Conservation (phyloP, 2,797 vertebrate species). For the Arctocebus calabarensis region DNA sequence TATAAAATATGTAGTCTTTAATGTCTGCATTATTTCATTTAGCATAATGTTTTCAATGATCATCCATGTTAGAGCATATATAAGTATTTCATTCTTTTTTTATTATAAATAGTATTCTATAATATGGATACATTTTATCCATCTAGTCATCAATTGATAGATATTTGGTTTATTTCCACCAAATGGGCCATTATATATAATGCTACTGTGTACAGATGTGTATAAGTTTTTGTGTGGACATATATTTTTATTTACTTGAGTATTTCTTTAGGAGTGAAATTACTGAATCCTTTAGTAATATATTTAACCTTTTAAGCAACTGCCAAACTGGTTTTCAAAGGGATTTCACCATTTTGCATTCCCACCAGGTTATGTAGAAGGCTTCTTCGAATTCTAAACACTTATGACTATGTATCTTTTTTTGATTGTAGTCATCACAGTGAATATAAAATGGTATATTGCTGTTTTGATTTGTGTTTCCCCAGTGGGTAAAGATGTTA, state of each 20-base stretch:
- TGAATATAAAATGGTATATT: background rate
- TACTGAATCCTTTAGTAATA: background rate
- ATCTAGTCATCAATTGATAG: background rate
- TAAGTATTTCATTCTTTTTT: background rate
- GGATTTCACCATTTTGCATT: background rate
- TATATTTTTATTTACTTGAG: background rate
- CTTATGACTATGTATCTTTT: background rate
- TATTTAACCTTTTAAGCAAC: background rate
- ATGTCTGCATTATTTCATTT: background rate
- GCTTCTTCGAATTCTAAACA: background rate
- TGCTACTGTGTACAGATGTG: background rate
- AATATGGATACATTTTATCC: background rate
- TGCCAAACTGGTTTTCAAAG: background rate
- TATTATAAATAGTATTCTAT: background rate
- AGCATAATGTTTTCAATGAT: conserved; percentile 7
- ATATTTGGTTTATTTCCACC: background rate
- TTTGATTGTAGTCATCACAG: background rate
- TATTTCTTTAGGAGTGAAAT: background rate
- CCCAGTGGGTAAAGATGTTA: background rate
- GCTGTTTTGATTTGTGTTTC: background rate
- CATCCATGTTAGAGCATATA: background rate
- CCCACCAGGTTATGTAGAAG: background rate
- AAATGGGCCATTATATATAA: background rate
- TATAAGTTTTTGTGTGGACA: background rate
- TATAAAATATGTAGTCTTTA: background rate